Conservation (phyloP, 2,888 invertebrate species). For the Trichogramma dendrolimi region DNA sequence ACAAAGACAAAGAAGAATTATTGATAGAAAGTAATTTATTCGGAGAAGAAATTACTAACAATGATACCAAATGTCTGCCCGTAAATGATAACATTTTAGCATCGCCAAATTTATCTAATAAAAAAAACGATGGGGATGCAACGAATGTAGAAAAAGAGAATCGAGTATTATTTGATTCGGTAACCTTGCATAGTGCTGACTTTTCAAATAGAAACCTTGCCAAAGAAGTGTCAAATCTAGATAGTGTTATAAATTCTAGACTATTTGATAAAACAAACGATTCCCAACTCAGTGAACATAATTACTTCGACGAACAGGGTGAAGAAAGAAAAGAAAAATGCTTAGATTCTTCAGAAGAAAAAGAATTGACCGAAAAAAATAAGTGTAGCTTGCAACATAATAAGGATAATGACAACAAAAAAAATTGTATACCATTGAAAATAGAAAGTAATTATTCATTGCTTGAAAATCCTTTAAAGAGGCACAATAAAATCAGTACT, state of each 20-base stretch:
- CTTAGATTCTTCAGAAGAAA: neutral
- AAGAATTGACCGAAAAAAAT: constrained; percentile 5
- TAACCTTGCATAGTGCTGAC: neutral
- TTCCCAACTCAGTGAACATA: too few species aligned
- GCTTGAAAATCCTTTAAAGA: neutral
- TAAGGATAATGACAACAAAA: constrained; percentile 1
- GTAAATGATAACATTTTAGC: too few species aligned
- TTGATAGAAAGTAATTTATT: neutral
- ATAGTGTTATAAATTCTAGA: too few species aligned
- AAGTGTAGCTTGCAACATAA: neutral
- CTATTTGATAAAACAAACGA: too few species aligned
- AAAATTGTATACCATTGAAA: constrained; percentile 3
- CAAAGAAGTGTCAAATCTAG: neutral
- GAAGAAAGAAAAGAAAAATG: constrained; percentile 14
- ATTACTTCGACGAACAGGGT: constrained; percentile 4
- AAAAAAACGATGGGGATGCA: neutral
- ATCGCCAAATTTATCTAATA: too few species aligned
- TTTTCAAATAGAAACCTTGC: neutral
- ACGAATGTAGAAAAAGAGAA: too few species aligned
- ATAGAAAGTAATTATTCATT: constrained; percentile 1
- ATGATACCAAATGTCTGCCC: neutral
- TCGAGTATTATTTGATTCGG: too few species aligned
- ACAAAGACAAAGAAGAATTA: neutral
- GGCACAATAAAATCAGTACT: constrained; percentile 14
- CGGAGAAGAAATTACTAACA: neutral